These are phyloP conservation scores for Aurelia aurita DNA, from an alignment of 30 jellyfish, hydroid and myxozoan genomes.

Conservation along the genomic window DNA sequence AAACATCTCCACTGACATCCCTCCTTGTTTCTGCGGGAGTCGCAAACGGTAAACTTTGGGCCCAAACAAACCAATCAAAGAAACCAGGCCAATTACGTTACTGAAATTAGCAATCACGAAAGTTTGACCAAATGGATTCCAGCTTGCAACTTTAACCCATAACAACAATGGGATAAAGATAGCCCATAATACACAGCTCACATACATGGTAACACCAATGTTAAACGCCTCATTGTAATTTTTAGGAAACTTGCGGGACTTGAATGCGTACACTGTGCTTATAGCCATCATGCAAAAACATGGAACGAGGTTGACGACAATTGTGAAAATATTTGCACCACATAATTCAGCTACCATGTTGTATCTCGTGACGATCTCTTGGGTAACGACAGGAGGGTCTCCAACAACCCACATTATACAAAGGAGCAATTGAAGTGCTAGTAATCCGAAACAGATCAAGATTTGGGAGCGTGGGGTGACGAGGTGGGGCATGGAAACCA, in stretches of 20 bases:
- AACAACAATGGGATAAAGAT: conserved; percentile 50
- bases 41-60: conserved; percentile 27
- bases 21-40: neutral
- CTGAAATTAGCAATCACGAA: conserved; percentile 48
- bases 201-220: conserved; percentile 88
- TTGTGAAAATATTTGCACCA: conserved; percentile 26
- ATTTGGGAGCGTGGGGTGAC: conserved; percentile 83
- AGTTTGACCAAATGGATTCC: conserved; percentile 26
- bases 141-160: conserved; percentile 15
- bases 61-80: conserved; percentile 67
- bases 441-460: conserved; percentile 68
- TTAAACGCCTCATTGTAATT: conserved; percentile 83
- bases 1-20: conserved; percentile 1
- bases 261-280: conserved; percentile 87
- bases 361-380: conserved; percentile 48
- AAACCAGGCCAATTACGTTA: conserved; percentile 41
- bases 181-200: conserved; percentile 81
- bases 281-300: conserved; percentile 71
- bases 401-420: conserved; percentile 81
- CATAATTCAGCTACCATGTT: conserved; percentile 59
- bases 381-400: conserved; percentile 65
- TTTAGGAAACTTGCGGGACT: conserved; percentile 89
- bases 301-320: conserved; percentile 57
- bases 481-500: conserved; percentile 49
- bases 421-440: conserved; percentile 73